phyloP scores from a whole-genome alignment of 1,140 invertebrate genomes.

The Atopsyche davidsoni region DNA sequence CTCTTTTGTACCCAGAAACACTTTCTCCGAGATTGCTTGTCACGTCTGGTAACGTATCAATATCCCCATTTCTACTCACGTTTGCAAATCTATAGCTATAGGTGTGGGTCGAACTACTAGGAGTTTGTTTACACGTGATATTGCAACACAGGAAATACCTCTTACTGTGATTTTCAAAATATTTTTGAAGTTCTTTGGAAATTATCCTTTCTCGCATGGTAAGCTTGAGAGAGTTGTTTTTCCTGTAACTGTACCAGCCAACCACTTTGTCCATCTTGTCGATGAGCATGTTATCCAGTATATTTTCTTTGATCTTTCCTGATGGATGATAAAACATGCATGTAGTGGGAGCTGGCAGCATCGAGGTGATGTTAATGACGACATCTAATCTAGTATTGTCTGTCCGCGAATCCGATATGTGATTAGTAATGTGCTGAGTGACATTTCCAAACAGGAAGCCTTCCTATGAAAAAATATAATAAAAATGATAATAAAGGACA shows the following conservation, averaged over 20 bases:
- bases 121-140: conserved; percentile 42
- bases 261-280: conserved; percentile 49
- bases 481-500: background rate
- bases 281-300: conserved; percentile 45
- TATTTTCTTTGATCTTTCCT: conserved; percentile 49
- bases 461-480: conserved; percentile 47
- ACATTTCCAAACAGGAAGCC: conserved; percentile 60
- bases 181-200: conserved; percentile 51
- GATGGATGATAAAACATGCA: conserved; percentile 50
- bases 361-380: conserved; percentile 53
- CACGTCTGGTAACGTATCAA: conserved; percentile 44
- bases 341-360: conserved; percentile 49
- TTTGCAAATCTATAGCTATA: conserved; percentile 51
- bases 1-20: conserved; percentile 35
- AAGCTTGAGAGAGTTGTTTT: conserved; percentile 44
- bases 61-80: conserved; percentile 43
- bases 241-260: conserved; percentile 58
- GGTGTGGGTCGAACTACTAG: conserved; percentile 49
- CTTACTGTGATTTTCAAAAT: conserved; percentile 45
- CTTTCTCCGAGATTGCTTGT: conserved; percentile 47
- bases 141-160: conserved; percentile 51
- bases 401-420: conserved; percentile 58
- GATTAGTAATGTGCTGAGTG: conserved; percentile 53
- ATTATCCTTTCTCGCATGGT: conserved; percentile 53
- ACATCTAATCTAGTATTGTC: conserved; percentile 51